Percentiles rank a stretch among this genome's conserved stretches.
Evolutionary conservation across 2,888 invertebrate species (phyloP).

Genomic region (Lamellibrachia satsuma): DNA sequence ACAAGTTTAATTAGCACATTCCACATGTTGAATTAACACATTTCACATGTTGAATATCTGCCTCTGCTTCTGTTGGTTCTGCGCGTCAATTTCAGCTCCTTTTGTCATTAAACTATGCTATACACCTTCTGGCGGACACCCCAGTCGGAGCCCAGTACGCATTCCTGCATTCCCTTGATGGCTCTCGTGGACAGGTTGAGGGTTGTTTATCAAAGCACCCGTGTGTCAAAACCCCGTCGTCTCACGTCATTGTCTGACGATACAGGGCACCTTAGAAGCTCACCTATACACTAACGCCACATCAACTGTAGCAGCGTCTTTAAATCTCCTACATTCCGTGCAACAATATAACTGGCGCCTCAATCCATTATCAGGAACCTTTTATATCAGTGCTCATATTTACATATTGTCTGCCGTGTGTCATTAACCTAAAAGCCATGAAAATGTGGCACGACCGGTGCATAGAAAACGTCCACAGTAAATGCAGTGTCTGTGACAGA

Average conservation of each 20-base stretch:
- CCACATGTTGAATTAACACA: background rate
- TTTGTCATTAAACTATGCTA: background rate
- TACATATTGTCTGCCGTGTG: conserved; percentile 17
- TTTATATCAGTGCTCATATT: background rate
- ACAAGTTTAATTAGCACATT: background rate
- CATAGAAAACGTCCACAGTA: background rate
- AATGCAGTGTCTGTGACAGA: conserved; percentile 9
- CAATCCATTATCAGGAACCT: background rate
- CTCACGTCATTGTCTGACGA: background rate
- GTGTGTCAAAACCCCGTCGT: background rate
- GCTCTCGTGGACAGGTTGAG: background rate
- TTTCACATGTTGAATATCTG: too few relatives aligned
- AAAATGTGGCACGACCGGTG: background rate
- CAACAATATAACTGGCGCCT: background rate
- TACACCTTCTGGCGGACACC: background rate
- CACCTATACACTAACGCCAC: background rate
- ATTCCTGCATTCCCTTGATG: background rate
- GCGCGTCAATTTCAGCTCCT: background rate
- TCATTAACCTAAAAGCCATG: conserved; percentile 10
- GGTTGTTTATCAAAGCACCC: background rate
- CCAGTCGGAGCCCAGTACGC: background rate
- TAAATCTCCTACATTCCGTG: background rate
- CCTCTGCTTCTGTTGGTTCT: background rate
- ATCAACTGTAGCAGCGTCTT: background rate
- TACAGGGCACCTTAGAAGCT: background rate